Evolutionary conservation across 2,797 vertebrate species (phyloP), one percentile per base, ranked within the genome.

Genomic region (Pristis pectinata): DNA sequence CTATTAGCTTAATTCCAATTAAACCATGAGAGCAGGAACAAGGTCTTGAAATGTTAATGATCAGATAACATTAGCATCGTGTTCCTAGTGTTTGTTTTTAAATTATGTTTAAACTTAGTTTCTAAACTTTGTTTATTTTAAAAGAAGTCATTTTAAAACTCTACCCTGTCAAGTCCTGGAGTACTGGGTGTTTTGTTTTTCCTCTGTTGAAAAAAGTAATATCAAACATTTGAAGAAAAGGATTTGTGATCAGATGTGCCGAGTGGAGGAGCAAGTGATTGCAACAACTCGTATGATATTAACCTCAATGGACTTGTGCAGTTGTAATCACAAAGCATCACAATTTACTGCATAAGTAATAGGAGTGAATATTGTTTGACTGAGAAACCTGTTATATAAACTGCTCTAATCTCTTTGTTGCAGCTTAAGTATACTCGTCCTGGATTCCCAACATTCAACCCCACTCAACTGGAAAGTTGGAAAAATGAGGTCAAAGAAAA

Each of bases 391-490:
- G 34, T 59, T 59, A 24, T 59, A 30, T 82, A 94, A 30, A 19
- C 9, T 79, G 49, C 59, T 94, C 30, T 94, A 79, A 64, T 30
- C 24, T 22, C 34, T 1, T 37, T 95, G 53, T 27, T 59, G 76
- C 96, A 99, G 99, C 97, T 99, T 95, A 99, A 99, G 96, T 99
- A 99, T 96, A 99, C 98, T 6, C 98, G 99, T 0, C 99, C 99
- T 0, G 99, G 99, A 59, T 98, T 99, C 94, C 99, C 99, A 56
- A 98, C 97, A 94, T 98, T 99, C 96, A 98, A 97, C 95, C 98
- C 98, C 0, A 98, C 98, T 96, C 97, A 98, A 74, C 96, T 99
- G 95, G 98, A 99, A 95, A 96, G 96, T 3, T 99, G 99, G 99
- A 99, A 99, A 97, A 98, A 97, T 0, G 98, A 98, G 96, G 99